A percentile compares a stretch with the other conserved stretches of the same genome.
phyloP scores from a whole-genome alignment of 2,888 invertebrate species.

The Neoaliturus tenellus region DNA sequence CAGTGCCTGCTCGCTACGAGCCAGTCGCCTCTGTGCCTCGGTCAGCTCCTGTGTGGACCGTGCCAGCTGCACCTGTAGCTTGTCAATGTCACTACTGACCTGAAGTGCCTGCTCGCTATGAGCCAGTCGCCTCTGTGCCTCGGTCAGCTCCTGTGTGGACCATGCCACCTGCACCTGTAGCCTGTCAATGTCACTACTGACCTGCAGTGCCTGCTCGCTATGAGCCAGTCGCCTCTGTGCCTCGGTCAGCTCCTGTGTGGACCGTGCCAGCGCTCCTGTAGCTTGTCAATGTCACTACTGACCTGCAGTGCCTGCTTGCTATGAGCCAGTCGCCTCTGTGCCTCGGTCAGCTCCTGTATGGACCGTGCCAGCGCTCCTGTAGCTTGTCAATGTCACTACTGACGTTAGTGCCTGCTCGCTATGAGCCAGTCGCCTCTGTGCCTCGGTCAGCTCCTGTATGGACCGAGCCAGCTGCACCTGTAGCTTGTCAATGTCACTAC shows the following conservation, averaged over 20 bases:
- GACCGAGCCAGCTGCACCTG: constrained; percentile 70
- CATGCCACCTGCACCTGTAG: too few species aligned
- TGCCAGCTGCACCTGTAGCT: constrained; percentile 71
- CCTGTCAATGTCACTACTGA: too few species aligned
- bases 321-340: constrained; percentile 35
- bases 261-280: constrained; percentile 70
- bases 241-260: background rate
- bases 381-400: constrained; percentile 72
- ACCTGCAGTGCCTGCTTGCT: constrained; percentile 61
- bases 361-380: constrained; percentile 69
- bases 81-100: constrained; percentile 71
- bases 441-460: background rate
- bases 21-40: constrained; percentile 21
- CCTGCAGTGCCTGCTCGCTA: background rate
- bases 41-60: background rate
- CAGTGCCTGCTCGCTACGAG: constrained; percentile 18
- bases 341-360: background rate
- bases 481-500: constrained; percentile 72
- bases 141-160: too few species aligned
- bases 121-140: too few species aligned
- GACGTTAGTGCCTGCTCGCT: constrained; percentile 57
- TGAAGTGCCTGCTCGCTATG: too few species aligned
- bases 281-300: constrained; percentile 72
- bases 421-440: constrained; percentile 35
- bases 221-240: constrained; percentile 38